Conservation (phyloP, 1,140 invertebrate genomes). For the Pseudomyrmex pallidus region DNA sequence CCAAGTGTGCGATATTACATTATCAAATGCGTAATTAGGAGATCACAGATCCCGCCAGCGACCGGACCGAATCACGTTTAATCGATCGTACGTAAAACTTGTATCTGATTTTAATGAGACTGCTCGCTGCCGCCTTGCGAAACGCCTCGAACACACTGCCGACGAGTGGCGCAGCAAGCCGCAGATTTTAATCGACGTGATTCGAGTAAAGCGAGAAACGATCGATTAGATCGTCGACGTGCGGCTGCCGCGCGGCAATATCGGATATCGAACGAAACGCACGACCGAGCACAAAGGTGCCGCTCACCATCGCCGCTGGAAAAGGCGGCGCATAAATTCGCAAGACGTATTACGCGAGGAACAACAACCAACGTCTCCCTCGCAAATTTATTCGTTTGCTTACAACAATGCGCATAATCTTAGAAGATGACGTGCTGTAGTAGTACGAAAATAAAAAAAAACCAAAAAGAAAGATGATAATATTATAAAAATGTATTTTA, state of each 20-base stretch:
- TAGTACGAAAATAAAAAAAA: neutral
- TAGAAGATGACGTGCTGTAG: neutral
- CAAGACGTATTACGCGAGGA: conserved; percentile 47
- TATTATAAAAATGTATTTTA: too few species aligned
- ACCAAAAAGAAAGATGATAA: neutral
- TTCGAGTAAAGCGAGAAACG: conserved; percentile 66
- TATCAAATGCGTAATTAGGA: conserved; percentile 36
- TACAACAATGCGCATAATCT: conserved; percentile 19
- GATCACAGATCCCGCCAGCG: conserved; percentile 7
- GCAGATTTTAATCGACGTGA: conserved; percentile 61
- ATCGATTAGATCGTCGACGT: conserved; percentile 57
- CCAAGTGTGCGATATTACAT: neutral
- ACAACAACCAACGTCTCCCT: conserved; percentile 13
- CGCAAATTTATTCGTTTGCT: conserved; percentile 30
- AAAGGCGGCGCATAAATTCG: conserved; percentile 56
- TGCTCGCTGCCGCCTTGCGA: conserved; percentile 16
- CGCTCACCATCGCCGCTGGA: conserved; percentile 49
- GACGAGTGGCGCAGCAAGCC: conserved; percentile 8
- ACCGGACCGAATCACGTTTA: conserved; percentile 12
- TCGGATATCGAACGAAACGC: conserved; percentile 59
- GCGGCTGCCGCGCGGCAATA: conserved; percentile 48
- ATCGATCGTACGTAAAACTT: conserved; percentile 10
- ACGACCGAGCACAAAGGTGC: conserved; percentile 48
- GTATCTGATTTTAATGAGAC: conserved; percentile 47
- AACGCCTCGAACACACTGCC: conserved; percentile 7